A percentile compares a stretch with the other conserved stretches of the same genome.
phyloP scores from a whole-genome alignment of 1,140 invertebrate species.

The Steinernema feltiae region DNA sequence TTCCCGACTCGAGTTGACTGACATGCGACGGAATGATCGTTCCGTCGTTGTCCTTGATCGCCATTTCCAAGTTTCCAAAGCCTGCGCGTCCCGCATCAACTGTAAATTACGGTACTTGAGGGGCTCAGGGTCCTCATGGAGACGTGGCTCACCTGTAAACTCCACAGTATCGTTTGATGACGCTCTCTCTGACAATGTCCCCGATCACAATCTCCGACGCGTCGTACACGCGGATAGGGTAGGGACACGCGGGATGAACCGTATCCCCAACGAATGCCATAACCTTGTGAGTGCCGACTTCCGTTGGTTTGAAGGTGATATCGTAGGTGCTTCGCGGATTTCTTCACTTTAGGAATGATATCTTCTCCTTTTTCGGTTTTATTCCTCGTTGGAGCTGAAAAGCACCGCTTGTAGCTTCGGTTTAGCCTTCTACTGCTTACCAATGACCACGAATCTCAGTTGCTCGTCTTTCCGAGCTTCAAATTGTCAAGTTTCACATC shows the following conservation, averaged over 20 bases:
- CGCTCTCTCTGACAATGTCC: slow-evolving; percentile 53
- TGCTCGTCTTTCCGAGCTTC: slow-evolving; percentile 52
- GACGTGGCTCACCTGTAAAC: slow-evolving; percentile 45
- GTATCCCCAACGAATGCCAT: slow-evolving; percentile 55
- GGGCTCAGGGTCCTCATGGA: too few species aligned
- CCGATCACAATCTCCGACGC: slow-evolving; percentile 59
- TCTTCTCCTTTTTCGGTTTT: slow-evolving; percentile 16
- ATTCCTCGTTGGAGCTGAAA: background rate
- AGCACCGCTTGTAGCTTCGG: too few species aligned
- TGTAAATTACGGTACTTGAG: too few species aligned
- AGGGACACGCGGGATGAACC: slow-evolving; percentile 59
- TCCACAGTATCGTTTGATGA: slow-evolving; percentile 57
- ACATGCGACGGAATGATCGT: slow-evolving; percentile 57
- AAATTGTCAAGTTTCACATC: slow-evolving; percentile 54
- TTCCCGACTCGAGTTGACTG: slow-evolving; percentile 49
- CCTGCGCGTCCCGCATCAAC: slow-evolving; percentile 62
- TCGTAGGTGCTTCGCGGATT: slow-evolving; percentile 54
- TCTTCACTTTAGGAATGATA: slow-evolving; percentile 46
- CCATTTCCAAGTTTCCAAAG: slow-evolving; percentile 61
- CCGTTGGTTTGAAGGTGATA: slow-evolving; percentile 53
- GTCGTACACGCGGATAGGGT: slow-evolving; percentile 60
- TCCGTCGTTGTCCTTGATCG: slow-evolving; percentile 57
- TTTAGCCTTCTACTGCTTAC: too few species aligned
- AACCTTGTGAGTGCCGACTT: slow-evolving; percentile 53
- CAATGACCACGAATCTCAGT: slow-evolving; percentile 45